Evolutionary conservation across 1,140 invertebrate species (phyloP).

Genomic region (Marisa cornuarietis): DNA sequence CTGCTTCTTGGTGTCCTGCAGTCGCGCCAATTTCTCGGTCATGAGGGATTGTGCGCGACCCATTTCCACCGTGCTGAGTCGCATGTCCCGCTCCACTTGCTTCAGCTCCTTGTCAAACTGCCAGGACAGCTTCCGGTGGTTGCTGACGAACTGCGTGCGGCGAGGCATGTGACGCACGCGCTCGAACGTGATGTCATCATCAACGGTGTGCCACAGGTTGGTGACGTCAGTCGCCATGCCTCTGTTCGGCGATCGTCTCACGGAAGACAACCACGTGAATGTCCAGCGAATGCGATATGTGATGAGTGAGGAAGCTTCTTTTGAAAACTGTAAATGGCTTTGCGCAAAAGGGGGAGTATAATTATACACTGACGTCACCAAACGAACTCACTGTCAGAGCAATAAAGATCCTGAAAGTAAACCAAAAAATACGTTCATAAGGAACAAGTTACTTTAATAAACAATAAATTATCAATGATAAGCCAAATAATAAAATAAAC

Average conservation of each 20-base stretch:
- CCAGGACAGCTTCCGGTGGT: conserved; percentile 40
- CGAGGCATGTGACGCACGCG: conserved; percentile 33
- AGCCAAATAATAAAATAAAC: no score
- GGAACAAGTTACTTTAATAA: no score
- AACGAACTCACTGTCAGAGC: no score
- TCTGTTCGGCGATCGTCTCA: not conserved
- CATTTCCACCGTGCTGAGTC: conserved; percentile 27
- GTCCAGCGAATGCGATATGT: no score
- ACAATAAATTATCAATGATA: no score
- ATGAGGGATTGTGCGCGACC: conserved; percentile 29
- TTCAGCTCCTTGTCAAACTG: conserved; percentile 36
- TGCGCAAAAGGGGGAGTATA: no score
- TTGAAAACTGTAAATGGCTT: no score
- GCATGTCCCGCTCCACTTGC: conserved; percentile 33
- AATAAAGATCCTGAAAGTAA: no score
- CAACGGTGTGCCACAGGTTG: conserved; percentile 31
- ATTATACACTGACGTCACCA: no score
- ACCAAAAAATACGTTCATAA: no score
- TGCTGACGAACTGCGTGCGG: conserved; percentile 35
- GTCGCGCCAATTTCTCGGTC: conserved; percentile 22
- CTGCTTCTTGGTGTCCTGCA: conserved; percentile 24
- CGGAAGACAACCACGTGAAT: no score
- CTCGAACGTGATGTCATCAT: conserved; percentile 44
- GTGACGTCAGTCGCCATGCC: conserved; percentile 11
- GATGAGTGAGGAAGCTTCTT: no score